A percentile compares a stretch with the other conserved stretches of the same genome.
phyloP scores from a whole-genome alignment of 2,797 vertebrate genomes.

The Lerista edwardsae region DNA sequence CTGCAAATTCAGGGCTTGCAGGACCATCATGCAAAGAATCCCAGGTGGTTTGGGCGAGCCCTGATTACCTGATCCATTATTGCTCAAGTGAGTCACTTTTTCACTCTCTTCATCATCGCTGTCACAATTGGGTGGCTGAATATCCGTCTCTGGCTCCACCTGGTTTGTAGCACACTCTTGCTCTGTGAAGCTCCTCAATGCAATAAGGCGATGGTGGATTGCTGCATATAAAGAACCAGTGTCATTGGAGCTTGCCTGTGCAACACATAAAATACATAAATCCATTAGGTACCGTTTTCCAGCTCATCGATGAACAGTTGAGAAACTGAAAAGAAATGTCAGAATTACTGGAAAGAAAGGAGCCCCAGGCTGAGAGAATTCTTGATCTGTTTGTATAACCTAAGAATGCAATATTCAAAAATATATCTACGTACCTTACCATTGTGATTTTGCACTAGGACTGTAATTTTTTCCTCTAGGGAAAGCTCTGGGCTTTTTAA shows the following conservation, averaged over 20 bases:
- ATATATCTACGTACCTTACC: too few relatives aligned
- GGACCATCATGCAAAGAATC: background rate
- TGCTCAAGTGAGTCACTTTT: conserved; percentile 57
- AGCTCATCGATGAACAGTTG: background rate
- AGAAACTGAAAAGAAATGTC: background rate
- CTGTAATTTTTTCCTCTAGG: too few relatives aligned
- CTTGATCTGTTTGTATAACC: background rate
- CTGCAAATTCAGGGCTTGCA: background rate
- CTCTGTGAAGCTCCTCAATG: conserved; percentile 67
- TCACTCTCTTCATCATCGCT: conserved; percentile 73
- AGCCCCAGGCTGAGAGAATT: background rate
- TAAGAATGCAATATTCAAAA: too few relatives aligned
- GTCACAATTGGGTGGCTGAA: conserved; percentile 67
- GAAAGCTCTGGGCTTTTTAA: too few relatives aligned
- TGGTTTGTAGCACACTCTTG: conserved; percentile 55
- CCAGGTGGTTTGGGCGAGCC: background rate
- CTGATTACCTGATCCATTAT: conserved; percentile 72
- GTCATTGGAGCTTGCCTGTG: conserved; percentile 80
- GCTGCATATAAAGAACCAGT: conserved; percentile 75
- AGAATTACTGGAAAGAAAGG: background rate
- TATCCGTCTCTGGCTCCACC: conserved; percentile 57
- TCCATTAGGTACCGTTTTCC: background rate
- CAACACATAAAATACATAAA: conserved; percentile 6
- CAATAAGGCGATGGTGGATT: conserved; percentile 84
- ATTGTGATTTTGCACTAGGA: too few relatives aligned